Percentiles rank a stretch among this genome's conserved stretches.
phyloP scores from a whole-genome alignment of 2,888 invertebrate genomes.

The Cordilura impudica region DNA sequence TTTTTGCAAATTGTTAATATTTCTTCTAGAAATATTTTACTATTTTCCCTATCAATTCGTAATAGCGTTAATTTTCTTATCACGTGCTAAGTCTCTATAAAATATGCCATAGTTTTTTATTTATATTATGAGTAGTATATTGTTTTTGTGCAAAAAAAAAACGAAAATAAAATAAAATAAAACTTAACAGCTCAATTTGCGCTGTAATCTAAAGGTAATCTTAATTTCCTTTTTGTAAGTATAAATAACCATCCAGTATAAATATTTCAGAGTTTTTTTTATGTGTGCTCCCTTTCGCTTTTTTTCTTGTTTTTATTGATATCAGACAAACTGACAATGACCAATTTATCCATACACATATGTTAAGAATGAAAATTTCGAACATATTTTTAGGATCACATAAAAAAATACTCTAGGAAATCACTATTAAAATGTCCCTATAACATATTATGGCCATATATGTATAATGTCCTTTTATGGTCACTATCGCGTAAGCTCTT shows the following conservation, averaged over 20 bases:
- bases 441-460: slow-evolving; percentile 51
- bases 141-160: slow-evolving; percentile 8
- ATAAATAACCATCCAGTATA: slow-evolving; percentile 15
- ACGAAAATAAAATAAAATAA: background rate
- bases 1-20: background rate
- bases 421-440: slow-evolving; percentile 46
- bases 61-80: slow-evolving; percentile 61
- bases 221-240: slow-evolving; percentile 44
- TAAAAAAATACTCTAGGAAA: slow-evolving; percentile 25
- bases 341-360: slow-evolving; percentile 33
- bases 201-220: slow-evolving; percentile 60
- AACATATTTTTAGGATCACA: slow-evolving; percentile 31
- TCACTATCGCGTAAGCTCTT: slow-evolving; percentile 48
- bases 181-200: slow-evolving; percentile 55
- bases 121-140: slow-evolving; percentile 2
- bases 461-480: slow-evolving; percentile 46
- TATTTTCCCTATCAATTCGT: slow-evolving; percentile 37
- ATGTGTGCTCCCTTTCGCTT: slow-evolving; percentile 10
- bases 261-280: slow-evolving; percentile 40
- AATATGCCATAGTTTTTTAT: slow-evolving; percentile 55
- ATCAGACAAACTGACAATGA: slow-evolving; percentile 47
- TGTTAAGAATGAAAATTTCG: background rate
- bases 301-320: slow-evolving; percentile 22
- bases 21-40: background rate
- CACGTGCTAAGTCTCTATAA: slow-evolving; percentile 59